A percentile compares a stretch with the other conserved stretches of the same genome.
Evolutionary conservation across 2,113 vertebrate genomes (phyloP).

Genomic region (Saccopteryx leptura): DNA sequence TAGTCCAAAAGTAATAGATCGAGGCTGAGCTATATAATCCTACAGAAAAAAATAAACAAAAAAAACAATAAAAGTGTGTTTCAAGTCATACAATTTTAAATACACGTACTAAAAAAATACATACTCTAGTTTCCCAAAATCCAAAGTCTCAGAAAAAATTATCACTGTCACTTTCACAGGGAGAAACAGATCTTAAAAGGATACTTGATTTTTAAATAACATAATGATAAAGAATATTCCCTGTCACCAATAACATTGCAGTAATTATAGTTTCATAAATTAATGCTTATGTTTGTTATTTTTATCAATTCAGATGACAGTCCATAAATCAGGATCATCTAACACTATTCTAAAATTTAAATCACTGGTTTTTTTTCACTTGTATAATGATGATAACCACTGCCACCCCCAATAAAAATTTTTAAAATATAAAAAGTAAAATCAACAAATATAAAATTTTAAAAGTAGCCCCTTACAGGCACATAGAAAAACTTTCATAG

Average conservation of each 20-base stretch:
- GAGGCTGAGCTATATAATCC: constrained; percentile 77
- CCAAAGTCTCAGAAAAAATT: not conserved
- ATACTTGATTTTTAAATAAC: not conserved
- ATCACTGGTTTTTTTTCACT: not conserved
- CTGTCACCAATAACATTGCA: not conserved
- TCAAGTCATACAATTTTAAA: not conserved
- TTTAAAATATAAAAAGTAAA: too few relatives aligned
- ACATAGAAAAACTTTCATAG: not conserved
- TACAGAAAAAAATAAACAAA: constrained; percentile 63
- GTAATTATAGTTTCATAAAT: not conserved
- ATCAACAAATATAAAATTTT: too few relatives aligned
- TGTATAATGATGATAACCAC: too few relatives aligned
- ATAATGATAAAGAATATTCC: not conserved
- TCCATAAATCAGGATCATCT: not conserved
- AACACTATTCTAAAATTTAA: not conserved
- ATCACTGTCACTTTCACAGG: not conserved
- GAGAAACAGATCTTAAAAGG: not conserved
- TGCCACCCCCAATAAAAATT: too few relatives aligned
- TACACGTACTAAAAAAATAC: not conserved
- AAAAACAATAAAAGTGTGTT: not conserved
- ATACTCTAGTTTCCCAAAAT: not conserved
- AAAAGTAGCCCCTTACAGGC: not conserved
- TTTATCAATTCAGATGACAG: not conserved
- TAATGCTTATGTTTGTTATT: not conserved
- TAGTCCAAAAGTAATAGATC: constrained; percentile 44